These are phyloP conservation scores for Oophaga sylvatica DNA, from an alignment of 2,797 vertebrate species.

Conservation along the genomic window DNA sequence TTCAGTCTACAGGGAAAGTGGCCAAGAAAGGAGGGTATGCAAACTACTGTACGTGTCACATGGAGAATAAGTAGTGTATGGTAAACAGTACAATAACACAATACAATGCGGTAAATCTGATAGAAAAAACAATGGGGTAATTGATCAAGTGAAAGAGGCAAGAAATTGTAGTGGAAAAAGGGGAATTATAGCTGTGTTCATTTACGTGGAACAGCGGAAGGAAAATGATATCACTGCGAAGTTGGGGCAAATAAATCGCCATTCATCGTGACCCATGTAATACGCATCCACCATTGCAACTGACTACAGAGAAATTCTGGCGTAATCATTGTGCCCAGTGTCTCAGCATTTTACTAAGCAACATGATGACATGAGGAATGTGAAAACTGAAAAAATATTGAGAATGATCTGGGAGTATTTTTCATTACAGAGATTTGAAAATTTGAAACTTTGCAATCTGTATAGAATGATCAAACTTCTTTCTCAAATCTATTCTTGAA, in stretches of 20 bases:
- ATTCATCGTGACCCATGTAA: neutral
- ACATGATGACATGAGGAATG: neutral
- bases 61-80: constrained; percentile 25
- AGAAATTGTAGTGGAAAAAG: neutral
- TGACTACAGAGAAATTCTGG: neutral
- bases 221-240: neutral
- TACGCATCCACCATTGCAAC: neutral
- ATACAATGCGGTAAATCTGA: neutral
- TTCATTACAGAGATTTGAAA: too few relatives aligned
- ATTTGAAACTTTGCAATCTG: too few relatives aligned
- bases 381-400: neutral
- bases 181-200: neutral
- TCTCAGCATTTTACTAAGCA: neutral
- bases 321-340: neutral
- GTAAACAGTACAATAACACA: neutral
- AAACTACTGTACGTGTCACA: constrained; percentile 12
- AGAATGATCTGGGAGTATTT: neutral
- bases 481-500: too few relatives aligned
- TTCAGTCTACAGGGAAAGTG: constrained; percentile 12
- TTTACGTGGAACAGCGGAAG: neutral
- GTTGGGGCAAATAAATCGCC: neutral
- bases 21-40: neutral
- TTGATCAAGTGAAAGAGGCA: neutral
- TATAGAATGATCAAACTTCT: too few relatives aligned
- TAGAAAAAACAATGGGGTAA: neutral